Evolutionary conservation across 2,113 vertebrate species (phyloP).

Genomic region (Grammomys surdaster): DNA sequence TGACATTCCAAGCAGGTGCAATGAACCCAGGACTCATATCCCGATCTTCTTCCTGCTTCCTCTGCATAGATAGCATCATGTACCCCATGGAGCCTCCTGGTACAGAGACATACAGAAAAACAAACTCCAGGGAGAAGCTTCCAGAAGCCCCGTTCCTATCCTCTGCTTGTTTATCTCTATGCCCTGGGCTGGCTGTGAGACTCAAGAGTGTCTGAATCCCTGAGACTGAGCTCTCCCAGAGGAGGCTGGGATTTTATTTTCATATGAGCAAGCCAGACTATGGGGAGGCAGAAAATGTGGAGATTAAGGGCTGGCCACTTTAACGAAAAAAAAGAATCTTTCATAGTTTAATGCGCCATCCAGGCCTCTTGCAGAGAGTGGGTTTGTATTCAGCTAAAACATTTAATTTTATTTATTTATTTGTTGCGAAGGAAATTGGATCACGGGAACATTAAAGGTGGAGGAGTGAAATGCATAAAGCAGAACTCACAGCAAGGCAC

Average conservation of each 20-base stretch:
- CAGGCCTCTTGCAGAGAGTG: slow-evolving; percentile 35
- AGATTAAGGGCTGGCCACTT: slow-evolving; percentile 38
- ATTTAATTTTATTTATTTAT: slow-evolving; percentile 67
- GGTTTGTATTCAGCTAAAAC: slow-evolving; percentile 43
- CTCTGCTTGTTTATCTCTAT: background rate
- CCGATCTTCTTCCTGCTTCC: too few species aligned
- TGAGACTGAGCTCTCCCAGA: background rate
- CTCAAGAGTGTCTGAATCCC: background rate
- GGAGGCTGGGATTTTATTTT: slow-evolving; percentile 56
- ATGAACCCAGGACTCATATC: rapidly evolving
- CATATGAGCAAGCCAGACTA: background rate
- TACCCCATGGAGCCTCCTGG: background rate
- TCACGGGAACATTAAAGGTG: slow-evolving; percentile 54
- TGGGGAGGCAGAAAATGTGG: slow-evolving; percentile 26
- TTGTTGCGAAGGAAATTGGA: slow-evolving; percentile 54
- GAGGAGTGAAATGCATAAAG: slow-evolving; percentile 5
- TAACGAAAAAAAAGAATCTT: background rate
- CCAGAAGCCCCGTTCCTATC: background rate
- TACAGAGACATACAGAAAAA: background rate
- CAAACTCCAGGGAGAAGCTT: background rate
- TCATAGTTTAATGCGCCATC: slow-evolving; percentile 13
- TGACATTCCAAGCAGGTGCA: background rate
- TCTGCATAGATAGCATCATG: rapidly evolving
- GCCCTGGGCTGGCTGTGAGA: background rate
- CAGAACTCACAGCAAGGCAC: slow-evolving; percentile 49